These are phyloP conservation scores for Patagioenas fasciata DNA, from an alignment of 2,113 vertebrate genomes.

Conservation along the genomic window DNA sequence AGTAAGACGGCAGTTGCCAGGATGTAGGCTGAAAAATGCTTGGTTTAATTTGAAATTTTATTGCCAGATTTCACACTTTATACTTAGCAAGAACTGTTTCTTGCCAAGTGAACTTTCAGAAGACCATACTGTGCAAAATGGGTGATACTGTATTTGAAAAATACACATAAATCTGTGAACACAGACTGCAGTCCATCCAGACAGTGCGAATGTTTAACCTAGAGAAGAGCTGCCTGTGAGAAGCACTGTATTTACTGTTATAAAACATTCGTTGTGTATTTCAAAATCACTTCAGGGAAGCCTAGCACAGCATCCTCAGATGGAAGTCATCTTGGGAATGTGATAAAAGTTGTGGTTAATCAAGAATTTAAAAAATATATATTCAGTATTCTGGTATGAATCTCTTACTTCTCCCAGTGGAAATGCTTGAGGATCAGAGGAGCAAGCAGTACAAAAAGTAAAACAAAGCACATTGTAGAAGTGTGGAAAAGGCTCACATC, in stretches of 20 bases:
- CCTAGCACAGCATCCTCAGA: not conserved
- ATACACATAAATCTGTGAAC: slow-evolving; percentile 40
- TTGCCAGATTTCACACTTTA: slow-evolving; percentile 55
- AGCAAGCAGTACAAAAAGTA: not conserved
- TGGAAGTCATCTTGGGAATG: not conserved
- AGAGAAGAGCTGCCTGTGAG: slow-evolving; percentile 33
- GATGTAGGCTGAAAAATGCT: slow-evolving; percentile 21
- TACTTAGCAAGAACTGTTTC: slow-evolving; percentile 35
- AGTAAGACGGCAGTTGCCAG: slow-evolving; percentile 5
- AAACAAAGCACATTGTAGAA: not conserved
- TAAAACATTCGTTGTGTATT: slow-evolving; percentile 12
- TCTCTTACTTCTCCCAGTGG: not conserved
- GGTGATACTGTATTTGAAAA: slow-evolving; percentile 35
- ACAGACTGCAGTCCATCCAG: slow-evolving; percentile 27
- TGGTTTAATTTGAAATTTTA: slow-evolving; percentile 43
- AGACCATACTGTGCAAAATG: slow-evolving; percentile 26
- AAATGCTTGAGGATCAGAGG: not conserved
- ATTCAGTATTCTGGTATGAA: not conserved
- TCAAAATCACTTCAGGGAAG: not conserved
- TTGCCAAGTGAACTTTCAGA: slow-evolving; percentile 36
- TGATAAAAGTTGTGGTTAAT: slow-evolving; percentile 1
- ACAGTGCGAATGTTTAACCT: slow-evolving; percentile 41
- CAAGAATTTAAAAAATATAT: not conserved
- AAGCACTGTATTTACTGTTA: slow-evolving; percentile 23
- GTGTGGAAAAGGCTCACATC: not conserved